phyloP scores from a whole-genome alignment of 2,888 invertebrate genomes.

The Spilosoma lubricipeda region DNA sequence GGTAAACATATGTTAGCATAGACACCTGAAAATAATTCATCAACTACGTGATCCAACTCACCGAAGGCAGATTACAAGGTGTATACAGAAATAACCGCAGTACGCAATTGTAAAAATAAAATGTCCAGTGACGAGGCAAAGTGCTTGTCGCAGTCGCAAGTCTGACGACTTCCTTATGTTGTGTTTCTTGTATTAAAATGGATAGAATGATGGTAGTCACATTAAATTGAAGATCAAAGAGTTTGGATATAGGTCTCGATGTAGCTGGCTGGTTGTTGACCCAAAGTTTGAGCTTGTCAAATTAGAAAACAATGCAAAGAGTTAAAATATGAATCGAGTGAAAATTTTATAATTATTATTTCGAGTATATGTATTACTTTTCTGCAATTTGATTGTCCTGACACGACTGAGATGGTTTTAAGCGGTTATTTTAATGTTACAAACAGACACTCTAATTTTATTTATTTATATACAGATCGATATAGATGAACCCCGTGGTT shows the following conservation, averaged over 20 bases:
- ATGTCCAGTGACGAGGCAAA: constrained; percentile 44
- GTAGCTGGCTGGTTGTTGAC: neutral
- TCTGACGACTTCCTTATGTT: constrained; percentile 45
- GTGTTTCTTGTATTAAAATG: constrained; percentile 16
- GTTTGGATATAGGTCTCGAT: neutral
- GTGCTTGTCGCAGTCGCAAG: constrained; percentile 33
- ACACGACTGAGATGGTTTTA: no score
- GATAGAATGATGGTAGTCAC: neutral
- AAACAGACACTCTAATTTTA: no score
- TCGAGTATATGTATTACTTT: no score
- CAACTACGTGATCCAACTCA: constrained; percentile 32
- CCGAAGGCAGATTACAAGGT: constrained; percentile 39
- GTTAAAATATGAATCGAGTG: neutral
- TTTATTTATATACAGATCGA: no score
- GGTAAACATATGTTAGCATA: constrained; percentile 4
- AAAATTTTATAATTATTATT: neutral
- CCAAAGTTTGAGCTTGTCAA: neutral
- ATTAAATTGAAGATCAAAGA: constrained; percentile 19
- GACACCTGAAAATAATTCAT: constrained; percentile 18
- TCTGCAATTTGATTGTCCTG: no score
- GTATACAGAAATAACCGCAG: constrained; percentile 39
- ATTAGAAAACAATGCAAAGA: neutral
- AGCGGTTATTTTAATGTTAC: no score
- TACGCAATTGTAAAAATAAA: constrained; percentile 55
- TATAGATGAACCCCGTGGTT: no score